Percentiles rank a stretch among this genome's conserved stretches.
phyloP scores from a whole-genome alignment of 30 jellyfish, hydroid and myxozoan species.

The Pelagia noctiluca region DNA sequence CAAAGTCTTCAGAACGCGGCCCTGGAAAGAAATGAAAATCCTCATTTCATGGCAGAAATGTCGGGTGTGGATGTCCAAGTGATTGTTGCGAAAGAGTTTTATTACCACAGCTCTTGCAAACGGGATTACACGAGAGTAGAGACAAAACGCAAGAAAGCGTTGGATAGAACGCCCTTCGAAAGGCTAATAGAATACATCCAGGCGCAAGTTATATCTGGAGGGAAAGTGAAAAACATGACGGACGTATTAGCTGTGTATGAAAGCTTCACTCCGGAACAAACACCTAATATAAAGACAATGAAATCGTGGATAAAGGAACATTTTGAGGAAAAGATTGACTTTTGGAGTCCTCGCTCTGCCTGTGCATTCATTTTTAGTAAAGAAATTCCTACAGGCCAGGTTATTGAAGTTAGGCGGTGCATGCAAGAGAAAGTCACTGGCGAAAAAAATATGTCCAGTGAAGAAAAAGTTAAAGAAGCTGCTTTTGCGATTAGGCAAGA shows the following conservation, averaged over 20 bases:
- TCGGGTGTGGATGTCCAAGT: slow-evolving; percentile 18
- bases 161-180: slow-evolving; percentile 9
- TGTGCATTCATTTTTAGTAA: slow-evolving; percentile 9
- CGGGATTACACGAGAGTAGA: neutral
- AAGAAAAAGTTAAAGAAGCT: slow-evolving; percentile 15
- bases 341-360: neutral
- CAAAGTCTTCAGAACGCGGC: slow-evolving; percentile 5
- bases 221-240: neutral
- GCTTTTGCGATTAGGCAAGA: slow-evolving; percentile 38
- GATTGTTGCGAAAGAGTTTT: slow-evolving; percentile 26
- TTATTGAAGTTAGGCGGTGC: neutral
- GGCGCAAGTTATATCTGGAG: slow-evolving; percentile 4
- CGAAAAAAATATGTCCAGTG: neutral
- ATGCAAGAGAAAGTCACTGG: neutral
- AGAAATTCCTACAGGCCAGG: neutral
- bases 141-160: neutral
- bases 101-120: slow-evolving; percentile 23
- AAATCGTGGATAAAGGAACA: neutral
- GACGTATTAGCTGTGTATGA: neutral
- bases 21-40: neutral
- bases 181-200: neutral
- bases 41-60: slow-evolving; percentile 16
- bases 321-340: slow-evolving; percentile 20
- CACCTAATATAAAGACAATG: neutral
- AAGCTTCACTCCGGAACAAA: neutral